Evolutionary conservation across 2,113 vertebrate species (phyloP), one percentile per base, ranked within the genome.

Genomic region (Numida meleagris): DNA sequence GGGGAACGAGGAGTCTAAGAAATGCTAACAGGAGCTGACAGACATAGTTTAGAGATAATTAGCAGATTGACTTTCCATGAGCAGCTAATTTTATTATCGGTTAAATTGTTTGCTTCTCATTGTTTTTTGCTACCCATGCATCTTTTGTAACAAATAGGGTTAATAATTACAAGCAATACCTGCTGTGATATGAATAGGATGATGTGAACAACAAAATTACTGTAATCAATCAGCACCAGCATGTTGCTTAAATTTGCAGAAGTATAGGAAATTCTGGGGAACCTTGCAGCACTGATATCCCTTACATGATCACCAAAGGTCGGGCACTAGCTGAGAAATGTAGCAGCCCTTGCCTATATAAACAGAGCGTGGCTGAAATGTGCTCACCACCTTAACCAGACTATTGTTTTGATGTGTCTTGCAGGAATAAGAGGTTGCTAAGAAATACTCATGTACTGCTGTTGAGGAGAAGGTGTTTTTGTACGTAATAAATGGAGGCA

Each of bases 101-200:
- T 77, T 82, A 89, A 92, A 86, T 86, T 91, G 67, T 87, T 96
- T 91, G 71, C 33, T 84, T 93, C 43, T 89, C 68, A 76, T 88
- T 94, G 81, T 89, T 86, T 92, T 88, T 94, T 73, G 82, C 82
- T 62, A 81, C 63, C 50, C 90, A 68, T 79, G 84, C 68, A 84
- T 87, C 73, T 87, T 43, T 95, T 91, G 95, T 90, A 96, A 94
- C 72, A 96, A 96, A 94, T 81, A 94, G 70, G 72, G 72, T 84
- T 90, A 94, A 95, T 96, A 97, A 96, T 94, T 95, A 93, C 70
- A 45, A 91, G 90, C 89, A 86, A 45, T 86, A 94, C 93, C 94
- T 96, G 77, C 93, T 95, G 93, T 90, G 96, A 88, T 96, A 91
- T 84, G 58, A 96, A 93, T 74, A 92, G 71, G 58, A 42, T 89